Conservation (phyloP, 2,797 vertebrate species). For the Tolypeutes matacus region DNA sequence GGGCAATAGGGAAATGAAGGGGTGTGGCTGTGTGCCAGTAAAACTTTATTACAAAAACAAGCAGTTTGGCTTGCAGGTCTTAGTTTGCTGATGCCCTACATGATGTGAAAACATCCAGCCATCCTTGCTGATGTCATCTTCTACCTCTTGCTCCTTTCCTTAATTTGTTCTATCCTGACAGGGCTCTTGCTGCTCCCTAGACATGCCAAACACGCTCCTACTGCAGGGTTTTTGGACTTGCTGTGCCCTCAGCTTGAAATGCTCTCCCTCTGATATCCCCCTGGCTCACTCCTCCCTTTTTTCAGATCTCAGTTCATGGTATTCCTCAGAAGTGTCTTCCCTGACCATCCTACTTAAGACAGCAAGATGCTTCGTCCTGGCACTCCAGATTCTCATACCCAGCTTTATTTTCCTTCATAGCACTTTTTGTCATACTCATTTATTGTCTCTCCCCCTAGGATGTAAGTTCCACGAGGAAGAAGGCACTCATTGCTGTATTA, state of each 20-base stretch:
- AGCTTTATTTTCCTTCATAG: not conserved
- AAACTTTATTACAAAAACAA: not conserved
- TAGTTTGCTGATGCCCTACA: not conserved
- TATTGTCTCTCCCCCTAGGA: not conserved
- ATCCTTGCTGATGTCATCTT: not conserved
- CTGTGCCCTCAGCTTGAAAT: not conserved
- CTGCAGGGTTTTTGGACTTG: not conserved
- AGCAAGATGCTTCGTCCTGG: not conserved
- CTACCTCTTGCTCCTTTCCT: not conserved
- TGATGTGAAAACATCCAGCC: not conserved
- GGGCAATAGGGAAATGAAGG: not conserved
- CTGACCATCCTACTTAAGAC: too few species aligned
- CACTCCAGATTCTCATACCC: fast-evolving
- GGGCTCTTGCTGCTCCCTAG: not conserved
- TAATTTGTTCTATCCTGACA: not conserved
- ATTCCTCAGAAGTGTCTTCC: not conserved
- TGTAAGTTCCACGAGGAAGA: not conserved
- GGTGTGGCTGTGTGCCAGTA: not conserved
- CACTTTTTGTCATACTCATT: not conserved
- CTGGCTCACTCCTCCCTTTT: not conserved
- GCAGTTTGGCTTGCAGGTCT: not conserved
- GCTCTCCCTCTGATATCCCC: not conserved
- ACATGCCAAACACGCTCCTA: fast-evolving
- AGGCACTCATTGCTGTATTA: not conserved
- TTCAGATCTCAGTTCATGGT: not conserved